phyloP scores from a whole-genome alignment of 2,797 vertebrate genomes.

The Halcyon smyrnensis region DNA sequence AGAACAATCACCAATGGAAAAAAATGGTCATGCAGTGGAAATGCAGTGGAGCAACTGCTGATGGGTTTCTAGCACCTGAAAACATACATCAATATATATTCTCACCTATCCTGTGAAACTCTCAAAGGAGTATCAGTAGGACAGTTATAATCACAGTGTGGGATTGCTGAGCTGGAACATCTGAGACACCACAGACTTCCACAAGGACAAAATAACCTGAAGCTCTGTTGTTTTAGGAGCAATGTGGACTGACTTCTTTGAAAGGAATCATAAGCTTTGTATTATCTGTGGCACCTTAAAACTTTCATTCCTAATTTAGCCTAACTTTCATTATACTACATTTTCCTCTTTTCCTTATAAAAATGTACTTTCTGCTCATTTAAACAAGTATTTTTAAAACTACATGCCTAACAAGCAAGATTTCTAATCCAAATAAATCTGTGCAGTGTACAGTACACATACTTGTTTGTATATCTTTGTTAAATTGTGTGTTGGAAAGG shows the following conservation, averaged over 20 bases:
- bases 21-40: background rate
- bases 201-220: background rate
- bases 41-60: background rate
- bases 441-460: background rate
- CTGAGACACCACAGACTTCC: background rate
- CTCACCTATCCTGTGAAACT: background rate
- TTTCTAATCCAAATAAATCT: background rate
- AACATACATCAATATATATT: background rate
- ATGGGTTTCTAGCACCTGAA: background rate
- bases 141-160: background rate
- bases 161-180: background rate
- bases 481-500: background rate
- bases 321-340: background rate
- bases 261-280: background rate
- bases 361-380: background rate
- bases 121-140: background rate
- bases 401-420: background rate
- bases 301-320: background rate
- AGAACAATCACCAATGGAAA: background rate
- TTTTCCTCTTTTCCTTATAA: background rate
- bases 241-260: background rate
- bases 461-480: background rate
- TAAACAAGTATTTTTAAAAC: background rate
- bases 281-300: background rate
- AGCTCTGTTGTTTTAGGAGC: background rate